Conservation (phyloP, 2,888 invertebrate species). For the Crioceris asparagi region DNA sequence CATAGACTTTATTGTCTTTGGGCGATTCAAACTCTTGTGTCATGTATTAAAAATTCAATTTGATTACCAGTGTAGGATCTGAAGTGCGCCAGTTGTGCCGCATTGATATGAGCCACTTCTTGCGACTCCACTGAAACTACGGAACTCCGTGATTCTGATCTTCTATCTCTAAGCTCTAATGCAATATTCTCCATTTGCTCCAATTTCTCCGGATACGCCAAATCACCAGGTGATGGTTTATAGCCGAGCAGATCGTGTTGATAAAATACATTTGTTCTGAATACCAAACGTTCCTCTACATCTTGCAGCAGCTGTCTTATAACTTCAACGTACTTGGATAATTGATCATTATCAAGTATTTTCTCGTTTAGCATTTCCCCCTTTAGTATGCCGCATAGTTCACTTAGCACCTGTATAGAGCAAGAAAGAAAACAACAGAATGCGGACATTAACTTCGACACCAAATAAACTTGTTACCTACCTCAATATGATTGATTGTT, state of each 20-base stretch:
- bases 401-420: conserved; percentile 93
- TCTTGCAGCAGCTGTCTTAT: conserved; percentile 82
- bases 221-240: conserved; percentile 85
- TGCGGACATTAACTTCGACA: too few relatives aligned
- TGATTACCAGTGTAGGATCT: conserved; percentile 39
- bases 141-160: conserved; percentile 60
- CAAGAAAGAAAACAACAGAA: too few relatives aligned
- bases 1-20: too few relatives aligned
- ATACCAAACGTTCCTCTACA: conserved; percentile 92
- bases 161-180: conserved; percentile 31
- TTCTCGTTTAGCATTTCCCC: conserved; percentile 89
- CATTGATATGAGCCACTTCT: conserved; percentile 58
- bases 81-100: conserved; percentile 34
- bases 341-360: conserved; percentile 64
- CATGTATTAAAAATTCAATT: too few relatives aligned
- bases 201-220: conserved; percentile 95
- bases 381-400: conserved; percentile 86
- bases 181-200: conserved; percentile 82
- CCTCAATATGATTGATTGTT: conserved; percentile 93
- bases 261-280: conserved; percentile 87
- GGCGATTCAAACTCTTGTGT: too few relatives aligned
- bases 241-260: conserved; percentile 82
- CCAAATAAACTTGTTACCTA: too few relatives aligned
- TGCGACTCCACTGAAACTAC: conserved; percentile 59
- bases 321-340: conserved; percentile 65